A percentile compares a stretch with the other conserved stretches of the same genome.
phyloP scores from a whole-genome alignment of 2,888 invertebrate species.

The Homarus gammarus region DNA sequence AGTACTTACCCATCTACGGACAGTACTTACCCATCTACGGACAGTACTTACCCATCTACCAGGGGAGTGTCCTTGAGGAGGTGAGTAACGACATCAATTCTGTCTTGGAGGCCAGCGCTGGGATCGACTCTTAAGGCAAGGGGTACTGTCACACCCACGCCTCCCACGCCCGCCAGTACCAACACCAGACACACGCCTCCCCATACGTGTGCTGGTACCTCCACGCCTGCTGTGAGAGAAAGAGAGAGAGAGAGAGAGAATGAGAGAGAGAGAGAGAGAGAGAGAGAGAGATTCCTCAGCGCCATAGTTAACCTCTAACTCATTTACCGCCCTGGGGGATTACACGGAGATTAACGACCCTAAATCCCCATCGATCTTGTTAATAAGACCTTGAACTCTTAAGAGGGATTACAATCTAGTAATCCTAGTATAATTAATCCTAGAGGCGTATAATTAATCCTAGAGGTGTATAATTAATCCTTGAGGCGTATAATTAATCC shows the following conservation, averaged over 20 bases:
- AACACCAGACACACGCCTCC: conserved; percentile 31
- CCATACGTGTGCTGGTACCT: conserved; percentile 31
- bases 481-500: too few relatives aligned
- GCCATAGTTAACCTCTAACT: too few relatives aligned
- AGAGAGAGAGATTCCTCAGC: too few relatives aligned
- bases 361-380: too few relatives aligned
- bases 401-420: too few relatives aligned
- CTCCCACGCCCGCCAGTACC: conserved; percentile 29
- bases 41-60: conserved; percentile 59
- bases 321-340: too few relatives aligned
- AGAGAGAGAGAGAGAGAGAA: background rate
- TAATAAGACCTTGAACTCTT: too few relatives aligned
- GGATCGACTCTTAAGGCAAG: conserved; percentile 50
- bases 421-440: too few relatives aligned
- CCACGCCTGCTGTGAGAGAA: conserved; percentile 7
- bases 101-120: conserved; percentile 36
- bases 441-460: too few relatives aligned
- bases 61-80: conserved; percentile 60
- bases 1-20: conserved; percentile 61
- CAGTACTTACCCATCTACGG: conserved; percentile 62
- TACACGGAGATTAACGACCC: too few relatives aligned
- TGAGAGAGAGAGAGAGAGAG: background rate
- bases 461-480: too few relatives aligned
- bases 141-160: conserved; percentile 65
- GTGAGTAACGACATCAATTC: conserved; percentile 30